phyloP scores from a whole-genome alignment of 2,888 invertebrate genomes.

The Drymonia ruficornis region DNA sequence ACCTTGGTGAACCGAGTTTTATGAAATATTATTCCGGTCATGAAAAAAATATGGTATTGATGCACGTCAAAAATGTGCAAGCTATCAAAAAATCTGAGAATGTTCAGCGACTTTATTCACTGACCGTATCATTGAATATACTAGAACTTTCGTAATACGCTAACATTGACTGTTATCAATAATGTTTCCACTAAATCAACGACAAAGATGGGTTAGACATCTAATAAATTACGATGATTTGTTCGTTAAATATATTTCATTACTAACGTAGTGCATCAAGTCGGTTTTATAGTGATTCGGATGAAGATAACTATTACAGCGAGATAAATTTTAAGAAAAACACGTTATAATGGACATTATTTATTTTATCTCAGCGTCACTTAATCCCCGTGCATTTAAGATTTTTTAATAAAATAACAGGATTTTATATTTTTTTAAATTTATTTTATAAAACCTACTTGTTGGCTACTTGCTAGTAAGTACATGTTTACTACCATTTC shows the following conservation, averaged over 20 bases:
- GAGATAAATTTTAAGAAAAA: constrained; percentile 13
- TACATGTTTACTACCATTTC: too few relatives aligned
- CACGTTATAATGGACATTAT: constrained; percentile 17
- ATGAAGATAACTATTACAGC: constrained; percentile 6
- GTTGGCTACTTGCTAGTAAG: too few relatives aligned
- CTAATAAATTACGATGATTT: constrained; percentile 7
- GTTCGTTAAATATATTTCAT: constrained; percentile 23
- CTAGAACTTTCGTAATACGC: constrained; percentile 2
- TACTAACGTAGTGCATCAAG: constrained; percentile 14
- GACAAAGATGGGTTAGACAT: constrained; percentile 7
- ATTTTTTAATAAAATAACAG: neutral
- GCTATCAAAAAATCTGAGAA: too few relatives aligned
- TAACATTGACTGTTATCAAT: constrained; percentile 14
- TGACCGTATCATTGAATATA: too few relatives aligned
- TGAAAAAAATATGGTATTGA: too few relatives aligned
- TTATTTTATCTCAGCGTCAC: constrained; percentile 22
- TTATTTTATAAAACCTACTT: too few relatives aligned
- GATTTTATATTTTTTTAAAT: too few relatives aligned
- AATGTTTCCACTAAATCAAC: constrained; percentile 26
- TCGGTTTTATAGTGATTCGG: constrained; percentile 10
- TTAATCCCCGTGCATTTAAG: neutral
- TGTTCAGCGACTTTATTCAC: too few relatives aligned
- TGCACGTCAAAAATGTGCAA: too few relatives aligned
- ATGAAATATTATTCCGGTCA: too few relatives aligned
- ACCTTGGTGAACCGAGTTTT: too few relatives aligned